Base-by-base conservation (phyloP, 2,797 vertebrate species). In the Pristis pectinata region DNA sequence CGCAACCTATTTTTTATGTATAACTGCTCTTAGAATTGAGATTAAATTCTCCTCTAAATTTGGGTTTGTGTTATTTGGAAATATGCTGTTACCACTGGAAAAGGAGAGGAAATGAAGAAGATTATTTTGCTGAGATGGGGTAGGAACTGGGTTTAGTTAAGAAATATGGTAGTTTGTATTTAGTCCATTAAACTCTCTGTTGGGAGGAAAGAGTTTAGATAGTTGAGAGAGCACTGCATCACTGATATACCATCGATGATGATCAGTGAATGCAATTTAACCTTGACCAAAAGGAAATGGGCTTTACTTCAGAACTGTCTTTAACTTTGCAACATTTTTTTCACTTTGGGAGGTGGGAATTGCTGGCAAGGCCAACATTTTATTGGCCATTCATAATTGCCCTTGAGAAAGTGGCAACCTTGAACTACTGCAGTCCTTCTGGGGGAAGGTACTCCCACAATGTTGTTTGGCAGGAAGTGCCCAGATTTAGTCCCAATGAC, bases 1-100 rank as follows among this genome's bases (percentile, higher is more conserved):
- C 92, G 53, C 44, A 10, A 53, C 61, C 72, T 94, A 76, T 76
- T 94, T 93, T 93, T 94, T 72, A 70, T 94, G 92, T 94, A 94
- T 15, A 72, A 94, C 41, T 94, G 70, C 92, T 74, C 49, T 94
- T 94, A 74, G 92, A 76, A 74, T 41, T 53, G 34, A 94, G 17
- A 93, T 93, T 93, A 92, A 93, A 93, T 72, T 93, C 67, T 72
- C 91, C 24, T 94, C 70, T 41, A 94, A 76, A 76, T 94, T 94
- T 34, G 49, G 92, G 44, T 94, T 94, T 76, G 41, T 94, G 11
- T 94, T 94, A 49, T 76, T 94, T 94, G 70, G 27, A 94, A 94
- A 30, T 53, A 53, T 49, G 41, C 44, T 53, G 72, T 94, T 76
- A 94, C 67, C 44, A 76, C 70, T 13, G 27, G 9, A 64, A 22